Conservation (phyloP, 2,113 vertebrate species). For the Pontoporia blainvillei region DNA sequence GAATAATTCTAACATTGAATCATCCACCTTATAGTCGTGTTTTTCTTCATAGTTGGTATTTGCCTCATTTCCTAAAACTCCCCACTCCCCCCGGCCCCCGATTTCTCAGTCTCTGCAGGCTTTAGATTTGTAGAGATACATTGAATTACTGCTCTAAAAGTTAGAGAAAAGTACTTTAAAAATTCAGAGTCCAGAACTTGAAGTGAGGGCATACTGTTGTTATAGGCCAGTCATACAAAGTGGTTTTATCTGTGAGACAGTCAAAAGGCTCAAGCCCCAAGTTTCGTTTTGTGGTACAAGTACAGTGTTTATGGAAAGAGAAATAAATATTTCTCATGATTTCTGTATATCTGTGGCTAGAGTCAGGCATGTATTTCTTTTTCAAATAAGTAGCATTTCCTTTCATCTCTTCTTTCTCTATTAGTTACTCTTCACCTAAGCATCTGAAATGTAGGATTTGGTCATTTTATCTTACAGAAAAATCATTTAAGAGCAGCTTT, state of each 20-base stretch:
- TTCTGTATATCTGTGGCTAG: background rate
- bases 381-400: background rate
- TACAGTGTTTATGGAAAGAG: background rate
- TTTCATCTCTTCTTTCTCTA: background rate
- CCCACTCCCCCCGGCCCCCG: too few species aligned
- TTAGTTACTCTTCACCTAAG: background rate
- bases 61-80: conserved; percentile 7
- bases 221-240: background rate
- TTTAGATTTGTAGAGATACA: background rate
- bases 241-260: background rate
- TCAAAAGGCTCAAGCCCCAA: background rate
- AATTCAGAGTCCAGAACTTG: background rate
- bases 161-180: background rate
- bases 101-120: background rate
- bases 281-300: background rate
- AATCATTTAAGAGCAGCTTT: conserved; percentile 17
- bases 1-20: background rate
- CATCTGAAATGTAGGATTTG: conserved; percentile 9
- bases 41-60: background rate
- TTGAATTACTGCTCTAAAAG: background rate
- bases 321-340: background rate
- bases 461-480: conserved; percentile 26
- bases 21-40: background rate
- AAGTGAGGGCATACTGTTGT: background rate
- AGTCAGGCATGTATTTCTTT: background rate